These are phyloP conservation scores for Fregata magnificens DNA, from an alignment of 2,113 vertebrate genomes.

Conservation along the genomic window DNA sequence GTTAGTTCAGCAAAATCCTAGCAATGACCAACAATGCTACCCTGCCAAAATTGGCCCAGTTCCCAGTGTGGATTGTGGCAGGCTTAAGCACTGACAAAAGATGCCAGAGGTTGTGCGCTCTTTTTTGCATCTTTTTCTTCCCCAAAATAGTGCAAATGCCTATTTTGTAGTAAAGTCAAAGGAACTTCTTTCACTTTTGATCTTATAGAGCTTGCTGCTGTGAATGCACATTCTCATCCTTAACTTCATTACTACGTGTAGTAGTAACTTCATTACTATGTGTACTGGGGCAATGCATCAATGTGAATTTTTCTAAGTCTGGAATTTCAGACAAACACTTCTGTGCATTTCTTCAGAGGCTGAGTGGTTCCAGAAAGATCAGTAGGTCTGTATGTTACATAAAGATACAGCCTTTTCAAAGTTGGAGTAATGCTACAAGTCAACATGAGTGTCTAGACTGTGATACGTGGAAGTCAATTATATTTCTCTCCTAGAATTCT, in stretches of 20 bases:
- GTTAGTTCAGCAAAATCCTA: not conserved
- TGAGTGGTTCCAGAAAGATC: not conserved
- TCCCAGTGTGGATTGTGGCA: not conserved
- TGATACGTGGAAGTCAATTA: not conserved
- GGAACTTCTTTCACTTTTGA: not conserved
- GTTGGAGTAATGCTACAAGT: not conserved
- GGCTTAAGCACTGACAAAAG: not conserved
- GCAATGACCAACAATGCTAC: not conserved
- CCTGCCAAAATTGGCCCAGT: not conserved
- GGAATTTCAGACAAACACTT: not conserved
- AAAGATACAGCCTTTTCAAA: not conserved
- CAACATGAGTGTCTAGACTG: not conserved
- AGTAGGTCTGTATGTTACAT: not conserved
- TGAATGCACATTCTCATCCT: not conserved
- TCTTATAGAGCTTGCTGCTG: not conserved
- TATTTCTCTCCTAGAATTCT: not conserved
- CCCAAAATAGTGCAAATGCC: not conserved
- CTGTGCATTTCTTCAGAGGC: not conserved
- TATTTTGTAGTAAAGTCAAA: not conserved
- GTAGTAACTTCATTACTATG: not conserved
- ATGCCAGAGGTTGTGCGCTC: fast-evolving
- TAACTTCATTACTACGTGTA: not conserved
- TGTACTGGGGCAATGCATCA: not conserved
- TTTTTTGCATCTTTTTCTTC: not conserved
- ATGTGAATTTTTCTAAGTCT: not conserved